Evolutionary conservation across 2,888 invertebrate genomes (phyloP), one percentile per base, ranked within the genome.

Genomic region (Melanargia galathea): DNA sequence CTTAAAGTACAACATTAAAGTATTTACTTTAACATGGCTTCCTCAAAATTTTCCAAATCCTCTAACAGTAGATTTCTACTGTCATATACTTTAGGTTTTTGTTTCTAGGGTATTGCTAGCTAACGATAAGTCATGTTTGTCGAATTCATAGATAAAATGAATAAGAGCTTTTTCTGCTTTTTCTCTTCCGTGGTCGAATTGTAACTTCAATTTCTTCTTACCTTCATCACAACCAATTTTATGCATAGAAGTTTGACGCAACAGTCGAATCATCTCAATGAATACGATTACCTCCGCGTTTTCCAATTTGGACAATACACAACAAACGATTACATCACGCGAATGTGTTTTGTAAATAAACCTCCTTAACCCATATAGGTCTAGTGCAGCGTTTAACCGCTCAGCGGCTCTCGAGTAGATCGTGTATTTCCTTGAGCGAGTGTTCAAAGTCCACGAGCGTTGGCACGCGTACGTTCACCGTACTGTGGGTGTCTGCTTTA

Each of bases 381-480:
- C 55, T 56, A 58, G 62, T 45, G 63, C 70, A 63, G 67, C 57
- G 45, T 57, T 59, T 26, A 59, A 61, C 64, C 59, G 26, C 57
- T 35, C 3, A 40, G 8, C 54, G 30, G n/a, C 22, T 61, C 62
- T 63, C 30, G 49, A 66, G 64, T 71, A 70, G 72, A 74, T 75
- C 66, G 69, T 62, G 70, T 55, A 65, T 72, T 75, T 75, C 75
- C 74, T 76, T 71, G 71, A 72, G 64, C 69, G 66, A 58, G 65
- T 58, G 77, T 70, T 48, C 76, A 78, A 77, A 78, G 77, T 78
- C 75, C 75, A 67, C 49, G 13, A 38, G 57, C 60, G 66, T 63
- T 68, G 66, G 66, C 68, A 70, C 67, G 68, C 67, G 66, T 65
- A 59, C 65, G 60, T 65, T 72, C 73, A 68, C 70, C 60, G 68